Evolutionary conservation across 2,888 invertebrate species (phyloP).

Genomic region (Galerucella calmariensis): DNA sequence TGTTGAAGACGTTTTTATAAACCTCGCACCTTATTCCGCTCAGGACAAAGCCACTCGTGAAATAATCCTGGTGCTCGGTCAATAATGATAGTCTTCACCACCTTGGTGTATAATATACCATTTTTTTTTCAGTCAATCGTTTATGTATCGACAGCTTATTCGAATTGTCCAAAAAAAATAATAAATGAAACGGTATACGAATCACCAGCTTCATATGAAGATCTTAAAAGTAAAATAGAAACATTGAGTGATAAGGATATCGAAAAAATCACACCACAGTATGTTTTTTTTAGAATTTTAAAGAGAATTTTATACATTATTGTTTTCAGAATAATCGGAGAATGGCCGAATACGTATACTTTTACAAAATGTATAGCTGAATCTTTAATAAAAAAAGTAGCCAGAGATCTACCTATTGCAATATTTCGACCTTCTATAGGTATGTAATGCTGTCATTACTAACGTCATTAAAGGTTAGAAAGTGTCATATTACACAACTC

Average conservation of each 20-base stretch:
- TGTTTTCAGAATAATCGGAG: conserved; percentile 69
- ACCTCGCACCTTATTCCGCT: too few relatives aligned
- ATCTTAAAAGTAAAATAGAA: conserved; percentile 63
- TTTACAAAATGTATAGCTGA: conserved; percentile 89
- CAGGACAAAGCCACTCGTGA: too few relatives aligned
- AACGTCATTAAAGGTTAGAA: too few relatives aligned
- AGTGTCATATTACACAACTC: too few relatives aligned
- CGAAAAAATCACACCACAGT: conserved; percentile 64
- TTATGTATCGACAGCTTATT: conserved; percentile 86
- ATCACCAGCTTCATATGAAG: conserved; percentile 67
- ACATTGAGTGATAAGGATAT: conserved; percentile 55
- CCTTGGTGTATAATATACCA: too few relatives aligned
- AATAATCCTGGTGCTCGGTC: too few relatives aligned
- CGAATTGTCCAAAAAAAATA: conserved; percentile 74
- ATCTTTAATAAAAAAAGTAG: conserved; percentile 72
- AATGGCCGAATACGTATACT: conserved; percentile 88
- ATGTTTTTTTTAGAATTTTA: conserved; percentile 23
- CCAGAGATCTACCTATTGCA: conserved; percentile 74
- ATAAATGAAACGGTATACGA: conserved; percentile 79
- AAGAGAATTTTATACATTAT: neutral
- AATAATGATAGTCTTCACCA: too few relatives aligned
- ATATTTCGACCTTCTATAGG: conserved; percentile 86
- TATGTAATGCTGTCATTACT: too few relatives aligned
- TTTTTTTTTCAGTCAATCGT: conserved; percentile 71
- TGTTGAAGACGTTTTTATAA: too few relatives aligned